Evolutionary conservation across 2,888 invertebrate genomes (phyloP).

Genomic region (Oscheius myriophilus): DNA sequence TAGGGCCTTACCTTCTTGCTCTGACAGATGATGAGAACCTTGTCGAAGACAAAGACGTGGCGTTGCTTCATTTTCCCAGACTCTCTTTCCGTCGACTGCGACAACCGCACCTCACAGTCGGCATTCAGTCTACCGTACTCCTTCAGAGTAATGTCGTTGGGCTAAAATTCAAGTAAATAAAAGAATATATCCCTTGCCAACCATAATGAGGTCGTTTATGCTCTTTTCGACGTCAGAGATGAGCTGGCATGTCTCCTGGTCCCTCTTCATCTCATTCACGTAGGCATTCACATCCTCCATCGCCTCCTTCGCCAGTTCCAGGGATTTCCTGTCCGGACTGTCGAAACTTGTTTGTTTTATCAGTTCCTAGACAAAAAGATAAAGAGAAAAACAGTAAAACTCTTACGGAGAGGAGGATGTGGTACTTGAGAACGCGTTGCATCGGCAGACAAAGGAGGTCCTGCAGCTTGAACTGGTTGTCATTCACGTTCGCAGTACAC

Average conservation of each 20-base stretch:
- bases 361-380: constrained; percentile 71
- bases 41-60: constrained; percentile 97
- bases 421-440: constrained; percentile 97
- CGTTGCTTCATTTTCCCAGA: constrained; percentile 72
- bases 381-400: constrained; percentile 1
- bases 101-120: constrained; percentile 82
- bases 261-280: constrained; percentile 94
- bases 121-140: constrained; percentile 90
- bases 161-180: constrained; percentile 70
- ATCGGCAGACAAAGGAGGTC: constrained; percentile 97
- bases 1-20: constrained; percentile 45
- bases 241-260: constrained; percentile 89
- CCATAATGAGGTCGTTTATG: constrained; percentile 71
- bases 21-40: constrained; percentile 92
- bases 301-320: constrained; percentile 80
- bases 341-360: constrained; percentile 75
- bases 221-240: constrained; percentile 87
- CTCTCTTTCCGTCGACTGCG: constrained; percentile 37
- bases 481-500: constrained; percentile 87
- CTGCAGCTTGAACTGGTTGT: constrained; percentile 87
- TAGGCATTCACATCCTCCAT: constrained; percentile 75
- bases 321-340: constrained; percentile 84
- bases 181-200: constrained; percentile 31
- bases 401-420: constrained; percentile 83
- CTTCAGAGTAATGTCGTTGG: constrained; percentile 83